These are phyloP conservation scores for Amblyjoppa fuscipennis DNA, from an alignment of 2,888 invertebrate species.

Conservation along the genomic window DNA sequence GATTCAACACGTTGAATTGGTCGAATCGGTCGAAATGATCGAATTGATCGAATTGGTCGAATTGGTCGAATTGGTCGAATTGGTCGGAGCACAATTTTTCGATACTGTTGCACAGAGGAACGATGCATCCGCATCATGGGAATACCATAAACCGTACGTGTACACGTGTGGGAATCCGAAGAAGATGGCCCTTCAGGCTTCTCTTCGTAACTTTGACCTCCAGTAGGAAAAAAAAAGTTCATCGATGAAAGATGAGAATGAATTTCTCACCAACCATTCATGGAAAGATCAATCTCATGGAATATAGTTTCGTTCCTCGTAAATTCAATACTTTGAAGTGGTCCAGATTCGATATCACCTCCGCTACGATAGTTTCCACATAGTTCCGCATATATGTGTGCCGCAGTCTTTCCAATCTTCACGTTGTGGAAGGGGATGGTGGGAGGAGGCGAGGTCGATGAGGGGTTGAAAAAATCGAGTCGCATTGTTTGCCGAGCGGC, in stretches of 20 bases:
- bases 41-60: too few species aligned
- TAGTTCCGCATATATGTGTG: constrained; percentile 51
- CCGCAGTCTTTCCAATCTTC: background rate
- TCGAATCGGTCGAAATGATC: too few species aligned
- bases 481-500: constrained; percentile 82
- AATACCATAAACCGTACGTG: background rate
- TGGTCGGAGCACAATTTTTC: constrained; percentile 30
- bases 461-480: constrained; percentile 69
- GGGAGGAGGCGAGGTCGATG: constrained; percentile 54
- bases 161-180: background rate
- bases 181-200: background rate
- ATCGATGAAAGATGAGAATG: background rate
- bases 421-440: background rate
- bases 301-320: background rate
- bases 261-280: background rate
- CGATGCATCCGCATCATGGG: background rate
- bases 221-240: background rate
- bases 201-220: background rate
- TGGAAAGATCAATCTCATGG: background rate
- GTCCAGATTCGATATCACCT: background rate
- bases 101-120: constrained; percentile 14
- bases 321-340: background rate
- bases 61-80: background rate
- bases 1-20: background rate
- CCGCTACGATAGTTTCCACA: background rate